These are phyloP conservation scores for Dissostichus mawsoni DNA, from an alignment of 2,113 vertebrate genomes.

Conservation along the genomic window DNA sequence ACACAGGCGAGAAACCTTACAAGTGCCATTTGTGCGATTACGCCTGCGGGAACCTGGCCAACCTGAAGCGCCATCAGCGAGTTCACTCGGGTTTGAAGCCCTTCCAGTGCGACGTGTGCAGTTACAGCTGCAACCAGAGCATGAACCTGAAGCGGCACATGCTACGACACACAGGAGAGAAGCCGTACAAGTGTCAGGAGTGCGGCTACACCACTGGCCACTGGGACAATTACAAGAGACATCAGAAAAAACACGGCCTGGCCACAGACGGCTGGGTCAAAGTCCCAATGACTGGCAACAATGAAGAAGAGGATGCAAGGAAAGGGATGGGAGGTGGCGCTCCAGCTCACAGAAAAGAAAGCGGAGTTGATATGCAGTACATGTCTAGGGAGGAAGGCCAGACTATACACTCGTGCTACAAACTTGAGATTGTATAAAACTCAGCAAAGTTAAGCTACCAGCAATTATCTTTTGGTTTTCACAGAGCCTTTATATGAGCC, in stretches of 20 bases:
- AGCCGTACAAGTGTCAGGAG: slow-evolving; percentile 93
- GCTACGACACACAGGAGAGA: slow-evolving; percentile 95
- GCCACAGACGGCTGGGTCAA: slow-evolving; percentile 89
- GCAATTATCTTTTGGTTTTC: slow-evolving; percentile 53
- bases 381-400: slow-evolving; percentile 64
- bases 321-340: slow-evolving; percentile 58
- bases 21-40: slow-evolving; percentile 94
- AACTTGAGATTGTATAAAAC: slow-evolving; percentile 75
- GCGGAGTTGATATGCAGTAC: slow-evolving; percentile 67
- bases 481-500: slow-evolving; percentile 72
- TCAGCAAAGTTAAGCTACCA: slow-evolving; percentile 79
- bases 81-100: slow-evolving; percentile 98
- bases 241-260: slow-evolving; percentile 96
- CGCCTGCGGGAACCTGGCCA: slow-evolving; percentile 97
- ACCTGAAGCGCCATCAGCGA: slow-evolving; percentile 96
- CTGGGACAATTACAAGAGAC: slow-evolving; percentile 99
- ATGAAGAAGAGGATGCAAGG: slow-evolving; percentile 60
- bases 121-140: slow-evolving; percentile 98
- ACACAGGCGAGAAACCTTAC: slow-evolving; percentile 94
- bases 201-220: slow-evolving; percentile 97
- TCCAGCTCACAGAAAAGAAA: slow-evolving; percentile 62
- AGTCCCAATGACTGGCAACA: slow-evolving; percentile 73
- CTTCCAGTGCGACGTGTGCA: slow-evolving; percentile 95
- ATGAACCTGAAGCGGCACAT: slow-evolving; percentile 99
- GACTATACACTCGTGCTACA: slow-evolving; percentile 68